Evolutionary conservation across 1,140 invertebrate genomes (phyloP).

Genomic region (Andricus grossulariae): DNA sequence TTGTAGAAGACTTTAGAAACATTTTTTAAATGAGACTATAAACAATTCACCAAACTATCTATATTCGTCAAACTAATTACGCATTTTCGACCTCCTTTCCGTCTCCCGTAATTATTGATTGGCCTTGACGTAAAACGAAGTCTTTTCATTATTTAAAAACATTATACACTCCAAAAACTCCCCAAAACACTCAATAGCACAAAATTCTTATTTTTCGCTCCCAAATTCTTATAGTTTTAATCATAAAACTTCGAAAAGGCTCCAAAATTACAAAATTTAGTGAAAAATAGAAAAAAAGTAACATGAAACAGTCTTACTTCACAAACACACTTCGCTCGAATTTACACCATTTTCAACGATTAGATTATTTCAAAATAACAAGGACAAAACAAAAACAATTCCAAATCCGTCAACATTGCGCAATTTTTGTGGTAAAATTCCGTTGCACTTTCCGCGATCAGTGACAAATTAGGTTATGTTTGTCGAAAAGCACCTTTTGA

Average conservation of each 20-base stretch:
- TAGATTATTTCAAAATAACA: no score
- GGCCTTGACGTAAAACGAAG: slow-evolving; percentile 12
- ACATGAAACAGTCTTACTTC: no score
- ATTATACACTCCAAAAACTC: neutral
- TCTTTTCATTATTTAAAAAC: neutral
- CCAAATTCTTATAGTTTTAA: no score
- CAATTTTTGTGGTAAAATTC: neutral
- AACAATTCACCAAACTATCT: no score
- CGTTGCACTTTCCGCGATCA: neutral
- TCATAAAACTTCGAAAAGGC: no score
- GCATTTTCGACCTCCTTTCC: neutral
- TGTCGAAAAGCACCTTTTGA: neutral
- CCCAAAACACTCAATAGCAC: neutral
- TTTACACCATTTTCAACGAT: no score
- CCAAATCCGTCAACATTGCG: neutral
- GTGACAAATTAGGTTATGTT: slow-evolving; percentile 21
- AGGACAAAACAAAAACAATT: no score
- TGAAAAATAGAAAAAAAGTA: no score
- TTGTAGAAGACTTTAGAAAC: no score
- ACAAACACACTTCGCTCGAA: no score
- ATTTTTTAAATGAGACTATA: no score
- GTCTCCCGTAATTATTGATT: slow-evolving; percentile 8
- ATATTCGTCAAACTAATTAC: neutral
- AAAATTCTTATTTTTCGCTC: neutral
- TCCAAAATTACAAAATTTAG: no score